Evolutionary conservation across 2,888 invertebrate genomes (phyloP).

Genomic region (Lobophora halterata): DNA sequence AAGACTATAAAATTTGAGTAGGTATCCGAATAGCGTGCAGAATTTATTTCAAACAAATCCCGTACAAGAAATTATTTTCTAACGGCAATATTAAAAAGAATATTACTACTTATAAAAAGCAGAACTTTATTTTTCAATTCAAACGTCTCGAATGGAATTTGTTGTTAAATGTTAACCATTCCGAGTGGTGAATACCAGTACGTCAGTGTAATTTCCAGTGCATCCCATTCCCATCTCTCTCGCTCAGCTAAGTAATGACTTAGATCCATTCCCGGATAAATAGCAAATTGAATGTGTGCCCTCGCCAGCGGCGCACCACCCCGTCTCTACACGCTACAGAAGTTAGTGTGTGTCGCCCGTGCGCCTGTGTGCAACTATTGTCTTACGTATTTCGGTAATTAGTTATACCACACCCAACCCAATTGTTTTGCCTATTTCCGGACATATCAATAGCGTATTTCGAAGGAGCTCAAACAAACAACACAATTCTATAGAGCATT

Average conservation of each 20-base stretch:
- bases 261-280: constrained; percentile 80
- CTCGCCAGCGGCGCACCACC: constrained; percentile 41
- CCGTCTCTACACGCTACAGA: constrained; percentile 33
- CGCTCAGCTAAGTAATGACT: constrained; percentile 80
- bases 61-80: too few species aligned
- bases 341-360: constrained; percentile 28
- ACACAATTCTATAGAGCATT: constrained; percentile 47
- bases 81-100: too few species aligned
- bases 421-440: constrained; percentile 14
- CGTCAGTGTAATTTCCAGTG: constrained; percentile 71
- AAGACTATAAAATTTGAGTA: neutral
- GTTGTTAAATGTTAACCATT: constrained; percentile 26
- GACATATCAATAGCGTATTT: constrained; percentile 9
- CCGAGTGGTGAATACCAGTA: constrained; percentile 49
- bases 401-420: constrained; percentile 25
- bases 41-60: too few species aligned
- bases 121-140: constrained; percentile 29
- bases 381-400: constrained; percentile 39
- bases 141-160: constrained; percentile 18
- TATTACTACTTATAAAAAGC: constrained; percentile 1
- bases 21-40: too few species aligned
- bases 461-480: constrained; percentile 34
- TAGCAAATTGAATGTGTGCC: constrained; percentile 79
- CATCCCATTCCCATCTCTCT: constrained; percentile 72
- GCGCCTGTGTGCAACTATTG: constrained; percentile 23